Base-by-base conservation (phyloP, 2,888 invertebrate species). In the Pomacea canaliculata region DNA sequence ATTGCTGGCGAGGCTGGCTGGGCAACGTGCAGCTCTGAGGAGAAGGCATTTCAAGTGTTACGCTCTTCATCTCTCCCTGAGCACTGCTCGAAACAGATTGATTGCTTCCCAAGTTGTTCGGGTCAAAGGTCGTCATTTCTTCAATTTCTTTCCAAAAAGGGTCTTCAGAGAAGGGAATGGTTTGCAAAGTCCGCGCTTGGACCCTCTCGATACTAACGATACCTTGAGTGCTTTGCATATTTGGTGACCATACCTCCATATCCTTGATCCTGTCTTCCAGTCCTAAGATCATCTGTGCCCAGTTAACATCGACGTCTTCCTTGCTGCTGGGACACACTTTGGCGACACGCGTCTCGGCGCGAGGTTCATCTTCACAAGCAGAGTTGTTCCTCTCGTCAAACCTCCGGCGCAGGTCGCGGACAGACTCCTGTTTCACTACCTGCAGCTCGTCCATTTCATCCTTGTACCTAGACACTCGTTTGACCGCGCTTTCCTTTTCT, bases 111-210 rank as follows among this genome's bases (percentile, higher is more conserved):
- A 78, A 74, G 63, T 76, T 80, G 70, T 59, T 76, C 12, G 80
- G 80, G 63, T 87, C 86, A 77, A 86, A 86, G n/a, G 81, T 84
- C 12, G 87, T 85, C 80, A 88, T 83, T 71, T 85, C 85, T 62
- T 80, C 87, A 16, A 88, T 87, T 77, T 87, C 86, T 76, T 87
- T 87, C 88, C 88, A 88, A 49, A 88, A 85, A 9, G 87, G 88
- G 67, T 88, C 88, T 69, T 88, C 87, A 13, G 87, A 86, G 76
- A 87, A 86, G 5, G 87, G 88, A 46, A 87, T 87, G n/a, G 88
- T 87, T 73, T 88, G 86, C 71, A 88, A 76, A 8, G 88, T 88
- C 62, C 88, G 79, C 13, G 88, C 86, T 71, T 84, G 87, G 37
- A 88, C 86, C 71, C 88, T 80, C 71, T 88, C 88, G 59, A 87